Conservation (phyloP, 1,140 invertebrate species). For the Leguminivora glycinivorella region DNA sequence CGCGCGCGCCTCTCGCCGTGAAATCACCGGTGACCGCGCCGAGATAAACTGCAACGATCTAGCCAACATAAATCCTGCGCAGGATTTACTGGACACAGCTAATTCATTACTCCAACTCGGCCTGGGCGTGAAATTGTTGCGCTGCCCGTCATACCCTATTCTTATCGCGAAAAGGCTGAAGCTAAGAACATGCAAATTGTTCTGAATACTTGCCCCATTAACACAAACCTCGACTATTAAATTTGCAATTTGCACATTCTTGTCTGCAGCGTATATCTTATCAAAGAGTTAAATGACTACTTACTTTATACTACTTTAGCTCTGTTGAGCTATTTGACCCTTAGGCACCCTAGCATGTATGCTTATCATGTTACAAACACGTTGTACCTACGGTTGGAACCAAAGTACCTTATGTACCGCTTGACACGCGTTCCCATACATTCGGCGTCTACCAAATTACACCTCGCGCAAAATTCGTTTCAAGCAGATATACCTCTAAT, state of each 20-base stretch:
- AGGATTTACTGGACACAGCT: conserved; percentile 14
- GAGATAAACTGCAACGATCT: conserved; percentile 32
- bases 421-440: too few relatives aligned
- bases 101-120: conserved; percentile 1
- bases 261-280: conserved; percentile 3
- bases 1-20: conserved; percentile 32
- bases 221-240: not conserved
- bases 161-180: conserved; percentile 13
- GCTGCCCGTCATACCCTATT: conserved; percentile 7
- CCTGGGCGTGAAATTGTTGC: conserved; percentile 10
- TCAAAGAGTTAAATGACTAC: not conserved
- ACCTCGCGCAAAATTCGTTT: too few relatives aligned
- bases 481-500: too few relatives aligned
- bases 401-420: too few relatives aligned
- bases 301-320: not conserved
- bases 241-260: conserved; percentile 21
- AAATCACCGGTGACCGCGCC: conserved; percentile 43
- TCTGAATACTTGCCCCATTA: conserved; percentile 17
- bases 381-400: not conserved
- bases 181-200: conserved; percentile 20
- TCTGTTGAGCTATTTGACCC: not conserved
- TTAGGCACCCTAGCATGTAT: not conserved
- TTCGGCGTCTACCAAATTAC: too few relatives aligned
- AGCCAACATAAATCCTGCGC: conserved; percentile 20
- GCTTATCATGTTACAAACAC: not conserved